Percentiles rank a stretch among this genome's conserved stretches.
phyloP scores from a whole-genome alignment of 2,113 vertebrate species.

The western clawed frog (Xenopus tropicalis) region UCB_Xtro_10.0 CM004446.2:78660001-78660500 shows the following conservation, averaged over 20 bases:
- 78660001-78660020: slow-evolving; percentile 30
- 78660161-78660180: slow-evolving; percentile 25
- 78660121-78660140: slow-evolving; percentile 2
- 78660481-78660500: slow-evolving; percentile 62
- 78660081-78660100: slow-evolving; percentile 1
- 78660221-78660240: not conserved
- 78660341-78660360: slow-evolving; percentile 50
- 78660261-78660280: not conserved
- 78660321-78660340: slow-evolving; percentile 8
- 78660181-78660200: slow-evolving; percentile 22
- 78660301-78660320: slow-evolving; percentile 1
- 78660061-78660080: not conserved
- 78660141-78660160: slow-evolving; percentile 1
- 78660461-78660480: slow-evolving; percentile 63
- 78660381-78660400: slow-evolving; percentile 53
- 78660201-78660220: slow-evolving; percentile 40
- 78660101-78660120: not conserved
- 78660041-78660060: not conserved
- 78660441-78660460: slow-evolving; percentile 74
- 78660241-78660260: too few relatives aligned
- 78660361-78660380: slow-evolving; percentile 55
- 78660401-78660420: slow-evolving; percentile 53
- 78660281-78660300: not conserved
- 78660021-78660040: slow-evolving; percentile 68
- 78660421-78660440: slow-evolving; percentile 59